These are phyloP conservation scores for Eonycteris spelaea DNA, from an alignment of 2,113 vertebrate species.

Conservation along the genomic window DNA sequence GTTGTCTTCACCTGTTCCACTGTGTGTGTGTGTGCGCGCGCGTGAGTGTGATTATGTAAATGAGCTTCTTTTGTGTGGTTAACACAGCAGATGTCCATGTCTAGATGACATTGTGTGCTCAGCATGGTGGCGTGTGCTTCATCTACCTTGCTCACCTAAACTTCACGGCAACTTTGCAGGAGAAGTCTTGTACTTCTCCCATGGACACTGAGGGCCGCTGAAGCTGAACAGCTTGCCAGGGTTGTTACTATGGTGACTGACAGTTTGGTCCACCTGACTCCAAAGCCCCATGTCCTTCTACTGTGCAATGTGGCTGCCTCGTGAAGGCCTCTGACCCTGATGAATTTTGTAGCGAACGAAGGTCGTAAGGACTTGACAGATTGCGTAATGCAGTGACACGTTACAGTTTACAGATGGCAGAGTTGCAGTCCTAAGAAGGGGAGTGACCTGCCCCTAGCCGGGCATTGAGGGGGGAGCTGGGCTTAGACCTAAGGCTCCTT, in stretches of 20 bases:
- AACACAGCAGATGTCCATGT: accelerated
- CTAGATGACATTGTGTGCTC: neutral
- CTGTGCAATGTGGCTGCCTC: neutral
- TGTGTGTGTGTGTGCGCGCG: neutral
- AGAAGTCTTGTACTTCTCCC: neutral
- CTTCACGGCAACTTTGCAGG: neutral
- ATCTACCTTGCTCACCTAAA: neutral
- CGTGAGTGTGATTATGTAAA: neutral
- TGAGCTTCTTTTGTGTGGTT: neutral
- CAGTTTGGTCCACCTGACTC: neutral
- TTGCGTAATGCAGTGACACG: neutral
- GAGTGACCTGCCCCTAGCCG: neutral
- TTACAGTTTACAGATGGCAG: neutral
- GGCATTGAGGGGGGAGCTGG: neutral
- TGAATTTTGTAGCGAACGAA: neutral
- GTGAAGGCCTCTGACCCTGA: neutral
- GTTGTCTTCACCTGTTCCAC: neutral
- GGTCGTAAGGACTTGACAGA: neutral
- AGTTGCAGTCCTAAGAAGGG: neutral
- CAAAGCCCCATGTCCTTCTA: neutral
- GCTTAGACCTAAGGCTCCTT: neutral
- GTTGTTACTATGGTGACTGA: neutral
- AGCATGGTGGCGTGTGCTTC: neutral
- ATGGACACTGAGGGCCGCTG: neutral
- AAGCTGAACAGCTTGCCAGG: neutral